phyloP scores from a whole-genome alignment of 2,113 vertebrate genomes.

The Chlorocebus sabaeus region DNA sequence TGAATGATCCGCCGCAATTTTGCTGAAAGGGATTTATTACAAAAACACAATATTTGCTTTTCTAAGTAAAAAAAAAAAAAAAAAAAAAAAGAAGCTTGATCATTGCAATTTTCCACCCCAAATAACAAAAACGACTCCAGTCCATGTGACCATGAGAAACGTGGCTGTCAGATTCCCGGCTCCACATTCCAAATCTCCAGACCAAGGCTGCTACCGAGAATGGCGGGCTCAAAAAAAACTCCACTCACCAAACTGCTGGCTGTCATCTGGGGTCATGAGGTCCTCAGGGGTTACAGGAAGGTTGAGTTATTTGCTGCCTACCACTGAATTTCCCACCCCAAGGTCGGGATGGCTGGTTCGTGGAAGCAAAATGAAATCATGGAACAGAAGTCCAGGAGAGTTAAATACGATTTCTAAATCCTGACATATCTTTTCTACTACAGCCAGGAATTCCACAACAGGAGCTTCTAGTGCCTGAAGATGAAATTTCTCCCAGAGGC shows the following conservation, averaged over 20 bases:
- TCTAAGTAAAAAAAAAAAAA: slow-evolving; percentile 4
- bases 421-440: background rate
- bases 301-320: background rate
- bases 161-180: background rate
- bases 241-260: background rate
- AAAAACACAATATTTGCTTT: slow-evolving; percentile 50
- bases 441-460: background rate
- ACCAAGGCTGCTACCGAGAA: background rate
- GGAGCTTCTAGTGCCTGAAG: background rate
- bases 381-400: background rate
- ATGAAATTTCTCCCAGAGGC: background rate
- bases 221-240: background rate
- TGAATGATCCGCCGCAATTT: background rate
- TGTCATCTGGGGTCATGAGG: background rate
- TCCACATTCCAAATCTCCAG: background rate
- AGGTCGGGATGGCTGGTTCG: background rate
- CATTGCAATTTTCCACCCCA: slow-evolving; percentile 50
- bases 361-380: background rate
- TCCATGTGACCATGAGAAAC: background rate
- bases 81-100: background rate
- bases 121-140: slow-evolving; percentile 34
- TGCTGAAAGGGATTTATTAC: slow-evolving; percentile 10
- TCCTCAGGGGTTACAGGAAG: background rate
- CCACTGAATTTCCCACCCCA: background rate
- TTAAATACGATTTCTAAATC: background rate